phyloP scores from a whole-genome alignment of 2,888 invertebrate genomes.

The Heliconius charithonia region DNA sequence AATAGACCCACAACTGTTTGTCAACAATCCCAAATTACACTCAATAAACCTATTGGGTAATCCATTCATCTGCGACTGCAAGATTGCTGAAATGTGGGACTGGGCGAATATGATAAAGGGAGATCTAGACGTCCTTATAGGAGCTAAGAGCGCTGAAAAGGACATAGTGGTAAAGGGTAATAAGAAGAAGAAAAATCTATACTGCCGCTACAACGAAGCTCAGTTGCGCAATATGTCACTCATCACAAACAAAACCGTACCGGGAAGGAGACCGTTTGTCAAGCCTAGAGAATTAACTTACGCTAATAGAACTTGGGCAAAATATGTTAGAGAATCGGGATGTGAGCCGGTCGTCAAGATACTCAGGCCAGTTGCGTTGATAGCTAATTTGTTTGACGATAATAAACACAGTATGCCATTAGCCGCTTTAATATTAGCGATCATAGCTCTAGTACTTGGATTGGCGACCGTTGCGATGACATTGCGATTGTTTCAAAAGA shows the following conservation, averaged over 20 bases:
- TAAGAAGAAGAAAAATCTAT: slow-evolving; percentile 86
- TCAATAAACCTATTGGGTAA: slow-evolving; percentile 87
- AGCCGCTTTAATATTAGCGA: slow-evolving; percentile 66
- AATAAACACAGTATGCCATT: slow-evolving; percentile 53
- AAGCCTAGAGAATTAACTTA: slow-evolving; percentile 84
- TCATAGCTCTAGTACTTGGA: slow-evolving; percentile 64
- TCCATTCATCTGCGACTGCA: slow-evolving; percentile 88
- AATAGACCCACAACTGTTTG: slow-evolving; percentile 82
- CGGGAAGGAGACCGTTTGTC: slow-evolving; percentile 82
- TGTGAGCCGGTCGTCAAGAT: slow-evolving; percentile 83
- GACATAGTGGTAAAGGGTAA: slow-evolving; percentile 85
- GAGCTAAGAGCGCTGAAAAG: slow-evolving; percentile 85
- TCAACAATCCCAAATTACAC: slow-evolving; percentile 82
- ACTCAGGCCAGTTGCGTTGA: slow-evolving; percentile 71
- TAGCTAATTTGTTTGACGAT: slow-evolving; percentile 59
- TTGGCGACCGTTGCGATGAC: slow-evolving; percentile 70
- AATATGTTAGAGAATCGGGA: slow-evolving; percentile 87
- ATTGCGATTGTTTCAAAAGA: slow-evolving; percentile 63
- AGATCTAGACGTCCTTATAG: slow-evolving; percentile 85
- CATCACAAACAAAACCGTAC: slow-evolving; percentile 77
- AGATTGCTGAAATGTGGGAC: slow-evolving; percentile 88
- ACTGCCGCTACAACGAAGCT: slow-evolving; percentile 86
- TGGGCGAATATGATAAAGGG: slow-evolving; percentile 88
- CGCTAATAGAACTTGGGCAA: slow-evolving; percentile 88
- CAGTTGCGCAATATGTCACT: slow-evolving; percentile 79